Conservation (phyloP, 2,888 invertebrate species). For the Tetramorium bicarinatum region DNA sequence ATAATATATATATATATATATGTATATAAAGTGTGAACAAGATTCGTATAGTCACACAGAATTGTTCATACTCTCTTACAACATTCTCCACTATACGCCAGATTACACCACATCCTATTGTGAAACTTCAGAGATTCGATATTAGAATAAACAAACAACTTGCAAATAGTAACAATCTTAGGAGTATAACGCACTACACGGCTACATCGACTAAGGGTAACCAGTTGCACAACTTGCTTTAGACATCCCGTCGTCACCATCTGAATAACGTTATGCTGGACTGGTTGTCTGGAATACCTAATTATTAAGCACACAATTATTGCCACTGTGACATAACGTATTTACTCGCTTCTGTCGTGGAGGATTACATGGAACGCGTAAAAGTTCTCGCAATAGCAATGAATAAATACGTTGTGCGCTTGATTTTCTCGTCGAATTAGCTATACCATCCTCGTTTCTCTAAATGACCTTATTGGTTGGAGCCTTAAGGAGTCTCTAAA, state of each 20-base stretch:
- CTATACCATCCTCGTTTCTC: constrained; percentile 60
- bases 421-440: constrained; percentile 69
- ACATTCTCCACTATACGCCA: constrained; percentile 61
- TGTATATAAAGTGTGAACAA: constrained; percentile 70
- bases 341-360: constrained; percentile 69
- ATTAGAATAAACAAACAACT: constrained; percentile 84
- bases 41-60: constrained; percentile 67
- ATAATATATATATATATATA: constrained; percentile 54
- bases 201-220: constrained; percentile 74
- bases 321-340: constrained; percentile 61
- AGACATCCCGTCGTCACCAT: constrained; percentile 71
- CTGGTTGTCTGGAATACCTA: constrained; percentile 68
- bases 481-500: constrained; percentile 17
- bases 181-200: constrained; percentile 77
- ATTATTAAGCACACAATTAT: constrained; percentile 74
- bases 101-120: constrained; percentile 71
- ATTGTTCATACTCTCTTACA: constrained; percentile 71
- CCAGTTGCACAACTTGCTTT: constrained; percentile 78
- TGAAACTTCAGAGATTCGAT: constrained; percentile 78
- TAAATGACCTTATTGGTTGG: constrained; percentile 39
- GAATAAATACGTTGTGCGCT: constrained; percentile 78
- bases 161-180: constrained; percentile 82
- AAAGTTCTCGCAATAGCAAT: constrained; percentile 67
- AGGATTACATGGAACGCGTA: constrained; percentile 71
- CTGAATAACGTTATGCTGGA: constrained; percentile 72